Conservation (phyloP, 2,797 vertebrate species). For the Buphagus erythrorhynchus region DNA sequence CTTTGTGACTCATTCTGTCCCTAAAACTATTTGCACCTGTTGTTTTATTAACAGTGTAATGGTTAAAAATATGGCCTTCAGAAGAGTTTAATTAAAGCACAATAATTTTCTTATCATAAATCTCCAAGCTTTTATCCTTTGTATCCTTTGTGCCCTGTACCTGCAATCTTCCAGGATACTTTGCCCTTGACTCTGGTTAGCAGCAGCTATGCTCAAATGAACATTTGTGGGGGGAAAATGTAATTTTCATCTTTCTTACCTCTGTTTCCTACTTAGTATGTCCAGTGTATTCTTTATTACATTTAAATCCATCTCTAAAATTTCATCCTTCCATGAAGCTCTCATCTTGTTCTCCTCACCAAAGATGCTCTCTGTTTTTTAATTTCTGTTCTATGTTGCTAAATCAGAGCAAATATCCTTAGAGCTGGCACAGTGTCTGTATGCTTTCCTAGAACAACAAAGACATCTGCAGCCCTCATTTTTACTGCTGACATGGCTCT, state of each 20-base stretch:
- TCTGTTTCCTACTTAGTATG: background rate
- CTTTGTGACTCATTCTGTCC: background rate
- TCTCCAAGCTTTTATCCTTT: background rate
- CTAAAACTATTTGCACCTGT: background rate
- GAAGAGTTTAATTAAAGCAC: background rate
- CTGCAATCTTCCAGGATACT: background rate
- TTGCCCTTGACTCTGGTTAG: background rate
- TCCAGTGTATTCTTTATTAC: background rate
- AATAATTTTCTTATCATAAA: background rate
- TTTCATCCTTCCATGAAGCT: background rate
- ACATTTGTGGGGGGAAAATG: fast-evolving
- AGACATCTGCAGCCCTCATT: background rate
- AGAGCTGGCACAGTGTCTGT: background rate
- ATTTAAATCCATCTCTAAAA: background rate
- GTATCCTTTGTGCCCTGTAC: background rate
- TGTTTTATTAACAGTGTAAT: background rate
- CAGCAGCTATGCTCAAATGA: background rate
- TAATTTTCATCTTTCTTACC: background rate
- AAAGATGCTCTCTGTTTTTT: background rate
- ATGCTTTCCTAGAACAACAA: background rate
- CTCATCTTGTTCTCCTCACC: background rate
- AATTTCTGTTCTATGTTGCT: background rate
- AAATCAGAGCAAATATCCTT: background rate
- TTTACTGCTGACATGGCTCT: background rate
- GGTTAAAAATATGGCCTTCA: background rate